These are phyloP conservation scores for Lepeophtheirus salmonis DNA, from an alignment of 1,140 invertebrate genomes.

Conservation along the genomic window DNA sequence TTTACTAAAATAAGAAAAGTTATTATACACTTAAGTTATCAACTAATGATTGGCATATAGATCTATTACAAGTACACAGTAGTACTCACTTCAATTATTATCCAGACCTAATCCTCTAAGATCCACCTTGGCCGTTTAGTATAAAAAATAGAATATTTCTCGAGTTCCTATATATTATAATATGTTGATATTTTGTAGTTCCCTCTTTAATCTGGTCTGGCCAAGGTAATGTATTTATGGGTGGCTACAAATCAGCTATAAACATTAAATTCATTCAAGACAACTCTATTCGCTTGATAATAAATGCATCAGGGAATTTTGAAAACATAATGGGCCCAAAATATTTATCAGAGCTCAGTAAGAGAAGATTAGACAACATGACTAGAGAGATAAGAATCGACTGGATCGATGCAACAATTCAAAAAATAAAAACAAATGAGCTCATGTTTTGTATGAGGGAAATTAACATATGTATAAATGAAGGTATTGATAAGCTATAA, in stretches of 20 bases:
- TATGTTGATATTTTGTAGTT: too few relatives aligned
- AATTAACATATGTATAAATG: not conserved
- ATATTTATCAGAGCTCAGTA: conserved; percentile 2
- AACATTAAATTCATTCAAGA: not conserved
- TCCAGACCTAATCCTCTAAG: too few relatives aligned
- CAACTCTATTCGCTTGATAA: not conserved
- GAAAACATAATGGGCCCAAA: not conserved
- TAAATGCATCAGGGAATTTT: not conserved
- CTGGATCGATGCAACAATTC: not conserved
- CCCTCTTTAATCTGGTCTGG: not conserved
- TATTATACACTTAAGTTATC: too few relatives aligned
- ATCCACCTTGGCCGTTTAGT: too few relatives aligned
- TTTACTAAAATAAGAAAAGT: too few relatives aligned
- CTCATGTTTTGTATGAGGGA: not conserved
- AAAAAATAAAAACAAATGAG: not conserved
- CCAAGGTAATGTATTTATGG: not conserved
- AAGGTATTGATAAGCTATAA: too few relatives aligned
- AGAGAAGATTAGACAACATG: not conserved
- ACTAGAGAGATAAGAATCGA: not conserved
- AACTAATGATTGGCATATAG: too few relatives aligned
- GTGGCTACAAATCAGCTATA: conserved; percentile 3
- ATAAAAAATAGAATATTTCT: too few relatives aligned
- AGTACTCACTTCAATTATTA: too few relatives aligned
- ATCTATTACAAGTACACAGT: too few relatives aligned
- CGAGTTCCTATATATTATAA: too few relatives aligned